These are phyloP conservation scores for Apamea epomidion DNA, from an alignment of 2,888 invertebrate genomes.

Conservation along the genomic window DNA sequence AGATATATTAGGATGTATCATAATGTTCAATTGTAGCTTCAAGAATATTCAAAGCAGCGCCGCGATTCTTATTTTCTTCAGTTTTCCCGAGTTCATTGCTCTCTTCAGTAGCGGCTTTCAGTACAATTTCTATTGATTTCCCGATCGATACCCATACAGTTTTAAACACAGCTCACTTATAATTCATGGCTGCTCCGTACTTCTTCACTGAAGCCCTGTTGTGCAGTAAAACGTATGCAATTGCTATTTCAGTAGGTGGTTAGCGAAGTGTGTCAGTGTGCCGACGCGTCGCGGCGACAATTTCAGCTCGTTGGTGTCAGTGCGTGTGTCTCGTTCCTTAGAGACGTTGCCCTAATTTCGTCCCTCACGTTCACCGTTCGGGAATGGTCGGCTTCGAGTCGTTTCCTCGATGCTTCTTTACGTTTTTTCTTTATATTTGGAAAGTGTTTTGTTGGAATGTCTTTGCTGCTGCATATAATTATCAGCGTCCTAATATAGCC, in stretches of 20 bases:
- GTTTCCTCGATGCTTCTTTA: conserved; percentile 48
- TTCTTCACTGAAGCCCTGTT: conserved; percentile 58
- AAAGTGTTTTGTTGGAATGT: conserved; percentile 13
- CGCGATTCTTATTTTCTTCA: conserved; percentile 16
- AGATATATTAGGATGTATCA: conserved; percentile 6
- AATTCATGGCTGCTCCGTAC: conserved; percentile 45
- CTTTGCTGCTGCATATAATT: conserved; percentile 1
- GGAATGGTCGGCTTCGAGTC: conserved; percentile 42
- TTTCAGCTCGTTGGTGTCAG: conserved; percentile 78
- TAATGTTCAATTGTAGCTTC: background rate
- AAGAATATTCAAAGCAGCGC: conserved; percentile 1
- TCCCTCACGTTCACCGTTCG: conserved; percentile 58
- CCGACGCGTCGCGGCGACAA: conserved; percentile 83
- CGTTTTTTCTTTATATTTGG: conserved; percentile 28
- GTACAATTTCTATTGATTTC: conserved; percentile 28
- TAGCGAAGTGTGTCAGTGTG: conserved; percentile 84
- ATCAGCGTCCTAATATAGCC: background rate
- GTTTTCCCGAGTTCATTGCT: conserved; percentile 43
- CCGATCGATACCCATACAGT: conserved; percentile 41
- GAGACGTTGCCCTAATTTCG: conserved; percentile 75
- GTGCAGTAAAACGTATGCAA: conserved; percentile 73
- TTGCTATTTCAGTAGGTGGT: conserved; percentile 82
- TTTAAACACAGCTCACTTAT: conserved; percentile 37
- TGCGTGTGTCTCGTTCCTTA: conserved; percentile 65
- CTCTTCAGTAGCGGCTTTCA: conserved; percentile 9